phyloP scores from a whole-genome alignment of 2,113 vertebrate genomes.

The Euleptes europaea region DNA sequence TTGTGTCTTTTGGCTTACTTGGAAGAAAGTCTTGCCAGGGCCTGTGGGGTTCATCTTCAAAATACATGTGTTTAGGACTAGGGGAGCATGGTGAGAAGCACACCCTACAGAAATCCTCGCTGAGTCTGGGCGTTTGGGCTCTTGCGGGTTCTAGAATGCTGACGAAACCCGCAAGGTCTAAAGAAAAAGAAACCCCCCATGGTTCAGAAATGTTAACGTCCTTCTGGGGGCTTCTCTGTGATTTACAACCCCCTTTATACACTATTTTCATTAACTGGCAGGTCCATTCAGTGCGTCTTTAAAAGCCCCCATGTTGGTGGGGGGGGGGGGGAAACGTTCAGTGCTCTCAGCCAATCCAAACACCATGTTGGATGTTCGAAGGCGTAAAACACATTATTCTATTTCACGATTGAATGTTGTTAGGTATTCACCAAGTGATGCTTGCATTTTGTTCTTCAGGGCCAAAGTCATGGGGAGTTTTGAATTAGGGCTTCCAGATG shows the following conservation, averaged over 20 bases:
- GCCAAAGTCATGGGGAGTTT: neutral
- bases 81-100: no score
- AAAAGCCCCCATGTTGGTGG: neutral
- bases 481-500: neutral
- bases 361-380: neutral
- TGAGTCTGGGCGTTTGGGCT: no score
- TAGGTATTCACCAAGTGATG: neutral
- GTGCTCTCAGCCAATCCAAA: neutral
- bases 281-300: neutral
- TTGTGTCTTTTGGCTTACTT: no score
- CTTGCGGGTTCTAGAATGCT: no score
- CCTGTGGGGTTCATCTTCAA: no score
- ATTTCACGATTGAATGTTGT: neutral
- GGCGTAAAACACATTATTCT: neutral
- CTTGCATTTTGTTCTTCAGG: neutral
- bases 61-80: no score
- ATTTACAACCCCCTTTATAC: fast-evolving
- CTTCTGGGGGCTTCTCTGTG: neutral
- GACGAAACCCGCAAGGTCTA: no score
- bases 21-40: neutral
- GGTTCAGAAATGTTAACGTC: neutral
- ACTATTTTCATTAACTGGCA: neutral
- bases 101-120: no score
- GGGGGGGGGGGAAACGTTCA: neutral
- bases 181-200: no score